Evolutionary conservation across 2,113 vertebrate species (phyloP).

Genomic region (Hoplias malabaricus): DNA sequence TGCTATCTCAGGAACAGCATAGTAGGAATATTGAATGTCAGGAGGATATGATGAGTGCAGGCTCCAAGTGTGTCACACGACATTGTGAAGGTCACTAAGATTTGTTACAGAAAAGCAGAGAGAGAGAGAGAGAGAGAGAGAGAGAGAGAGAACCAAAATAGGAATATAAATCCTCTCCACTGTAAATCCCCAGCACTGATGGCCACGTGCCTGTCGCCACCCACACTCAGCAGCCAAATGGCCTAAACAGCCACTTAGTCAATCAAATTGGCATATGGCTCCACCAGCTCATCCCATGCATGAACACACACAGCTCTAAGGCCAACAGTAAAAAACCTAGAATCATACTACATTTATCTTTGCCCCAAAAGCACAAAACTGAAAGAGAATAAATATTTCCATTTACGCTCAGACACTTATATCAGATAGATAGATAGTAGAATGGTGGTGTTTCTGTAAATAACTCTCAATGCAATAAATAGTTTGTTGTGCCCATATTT

Average conservation of each 20-base stretch:
- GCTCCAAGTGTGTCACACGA: neutral
- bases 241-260: neutral
- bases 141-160: too few relatives aligned
- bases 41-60: neutral
- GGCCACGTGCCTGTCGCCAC: neutral
- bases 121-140: too few relatives aligned
- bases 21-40: neutral
- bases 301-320: neutral
- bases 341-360: neutral
- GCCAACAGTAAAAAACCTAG: neutral
- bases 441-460: neutral
- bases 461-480: neutral
- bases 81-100: slow-evolving; percentile 28
- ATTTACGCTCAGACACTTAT: neutral
- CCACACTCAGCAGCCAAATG: neutral
- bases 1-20: neutral
- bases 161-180: slow-evolving; percentile 4
- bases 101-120: slow-evolving; percentile 21
- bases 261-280: neutral
- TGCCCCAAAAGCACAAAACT: too few relatives aligned
- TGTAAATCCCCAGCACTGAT: neutral
- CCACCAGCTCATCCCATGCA: neutral
- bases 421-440: neutral
- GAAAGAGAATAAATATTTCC: too few relatives aligned
- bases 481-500: neutral